Conservation (phyloP, 2,797 vertebrate species). For the Florisuga fusca region DNA sequence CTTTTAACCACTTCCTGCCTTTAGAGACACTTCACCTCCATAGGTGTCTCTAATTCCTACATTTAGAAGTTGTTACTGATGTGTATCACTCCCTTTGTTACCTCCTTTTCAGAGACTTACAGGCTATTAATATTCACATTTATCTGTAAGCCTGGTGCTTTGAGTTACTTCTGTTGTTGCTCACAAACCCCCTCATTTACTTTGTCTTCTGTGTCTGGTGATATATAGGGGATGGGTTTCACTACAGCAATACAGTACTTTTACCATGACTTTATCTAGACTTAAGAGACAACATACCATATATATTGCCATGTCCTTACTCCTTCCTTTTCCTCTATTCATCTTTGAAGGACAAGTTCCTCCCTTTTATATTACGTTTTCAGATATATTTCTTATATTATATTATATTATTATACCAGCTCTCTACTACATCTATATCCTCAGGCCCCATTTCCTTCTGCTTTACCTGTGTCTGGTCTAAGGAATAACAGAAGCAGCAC, state of each 20-base stretch:
- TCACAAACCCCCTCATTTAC: background rate
- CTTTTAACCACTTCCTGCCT: background rate
- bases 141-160: background rate
- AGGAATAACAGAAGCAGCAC: background rate
- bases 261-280: background rate
- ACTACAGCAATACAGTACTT: background rate
- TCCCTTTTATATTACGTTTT: background rate
- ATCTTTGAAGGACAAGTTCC: background rate
- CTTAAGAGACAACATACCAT: background rate
- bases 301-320: background rate
- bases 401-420: background rate
- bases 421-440: background rate
- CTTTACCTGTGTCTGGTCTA: background rate
- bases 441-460: background rate
- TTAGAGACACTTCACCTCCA: background rate
- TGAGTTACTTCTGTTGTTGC: background rate
- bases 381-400: background rate
- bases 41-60: background rate
- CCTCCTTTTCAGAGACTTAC: background rate
- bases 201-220: background rate
- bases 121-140: background rate
- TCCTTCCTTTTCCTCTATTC: background rate
- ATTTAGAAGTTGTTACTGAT: fast-evolving
- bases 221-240: background rate
- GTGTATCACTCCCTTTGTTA: fast-evolving